Evolutionary conservation across 2,113 vertebrate species (phyloP).

Genomic region (Crocuta crocuta): DNA sequence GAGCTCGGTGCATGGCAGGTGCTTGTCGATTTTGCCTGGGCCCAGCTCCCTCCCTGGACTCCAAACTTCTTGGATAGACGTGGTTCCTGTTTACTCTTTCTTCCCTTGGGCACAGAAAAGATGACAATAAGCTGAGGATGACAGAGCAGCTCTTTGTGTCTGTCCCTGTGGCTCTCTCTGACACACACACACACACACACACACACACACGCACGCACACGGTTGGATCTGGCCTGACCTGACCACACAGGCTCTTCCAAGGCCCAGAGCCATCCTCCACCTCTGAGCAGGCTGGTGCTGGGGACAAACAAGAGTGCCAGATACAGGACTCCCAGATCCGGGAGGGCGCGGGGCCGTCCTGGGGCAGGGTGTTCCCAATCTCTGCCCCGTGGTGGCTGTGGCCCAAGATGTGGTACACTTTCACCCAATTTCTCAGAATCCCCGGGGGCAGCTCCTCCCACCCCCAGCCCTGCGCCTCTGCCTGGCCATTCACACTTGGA

Average conservation of each 20-base stretch:
- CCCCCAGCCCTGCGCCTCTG: background rate
- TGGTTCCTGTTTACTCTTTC: background rate
- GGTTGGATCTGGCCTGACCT: background rate
- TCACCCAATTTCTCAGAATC: conserved; percentile 50
- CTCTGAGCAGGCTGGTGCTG: background rate
- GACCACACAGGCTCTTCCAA: background rate
- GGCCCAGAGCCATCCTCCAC: background rate
- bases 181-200: background rate
- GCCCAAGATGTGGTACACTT: background rate
- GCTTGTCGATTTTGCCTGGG: background rate
- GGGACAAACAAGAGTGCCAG: background rate
- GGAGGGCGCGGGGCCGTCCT: background rate
- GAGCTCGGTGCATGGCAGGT: too few relatives aligned
- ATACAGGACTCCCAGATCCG: background rate
- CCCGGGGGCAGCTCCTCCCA: background rate
- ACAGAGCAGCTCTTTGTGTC: background rate
- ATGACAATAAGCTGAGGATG: background rate
- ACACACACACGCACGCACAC: background rate
- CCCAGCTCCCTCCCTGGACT: background rate
- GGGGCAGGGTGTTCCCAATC: background rate
- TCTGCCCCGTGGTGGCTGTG: background rate
- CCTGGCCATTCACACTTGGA: background rate
- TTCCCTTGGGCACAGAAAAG: background rate
- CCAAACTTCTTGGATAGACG: background rate
- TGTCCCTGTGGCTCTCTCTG: background rate